Base-by-base conservation (phyloP, 2,888 invertebrate genomes). In the Sphecodes monilicornis region DNA sequence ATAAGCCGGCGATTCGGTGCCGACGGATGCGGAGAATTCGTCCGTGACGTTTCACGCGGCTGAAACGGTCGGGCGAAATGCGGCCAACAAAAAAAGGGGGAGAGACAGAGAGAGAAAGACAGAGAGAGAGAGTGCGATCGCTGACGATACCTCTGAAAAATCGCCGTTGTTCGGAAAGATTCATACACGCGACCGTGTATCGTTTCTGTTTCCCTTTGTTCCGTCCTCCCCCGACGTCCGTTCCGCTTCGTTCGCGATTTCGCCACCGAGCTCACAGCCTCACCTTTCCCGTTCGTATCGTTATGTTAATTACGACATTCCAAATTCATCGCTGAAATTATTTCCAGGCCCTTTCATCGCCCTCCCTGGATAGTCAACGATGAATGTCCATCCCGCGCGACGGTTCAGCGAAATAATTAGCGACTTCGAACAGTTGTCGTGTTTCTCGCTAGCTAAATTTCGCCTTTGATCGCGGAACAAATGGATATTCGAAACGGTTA, bases 111-210 rank as follows among this genome's bases (percentile, higher is more conserved):
- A 11, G 6, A 81, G 22, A 36, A 43, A 82, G 68, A 75, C 18
- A 29, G 43, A 46, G 73, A 66, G 39, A 60, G 69, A 69, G 60
- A 69, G 77, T 79, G 78, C 78, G 82, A 90, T 89, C 87, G 86
- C 87, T 90, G 90, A 86, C 82, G 86, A 84, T 88, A 82, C 82
- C 82, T 78, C 78, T 88, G 89, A 86, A 90, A 90, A 90, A 86
- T 88, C 83, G 82, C 75, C 72, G 50, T 78, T 79, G 77, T 79
- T 80, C 82, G 66, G 76, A 82, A 86, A 88, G 90, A 90, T 89
- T 89, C 82, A 88, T 88, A 71, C 76, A 71, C 78, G 74, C 78
- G 76, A 72, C 46, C 41, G 50, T 29, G 76, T 69, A 80, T 85
- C 80, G 71, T 78, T 79, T 75, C 74, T 82, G 77, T 66, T 82